These are phyloP conservation scores for Micrasema minimum DNA, from an alignment of 1,140 invertebrate genomes.

Conservation along the genomic window DNA sequence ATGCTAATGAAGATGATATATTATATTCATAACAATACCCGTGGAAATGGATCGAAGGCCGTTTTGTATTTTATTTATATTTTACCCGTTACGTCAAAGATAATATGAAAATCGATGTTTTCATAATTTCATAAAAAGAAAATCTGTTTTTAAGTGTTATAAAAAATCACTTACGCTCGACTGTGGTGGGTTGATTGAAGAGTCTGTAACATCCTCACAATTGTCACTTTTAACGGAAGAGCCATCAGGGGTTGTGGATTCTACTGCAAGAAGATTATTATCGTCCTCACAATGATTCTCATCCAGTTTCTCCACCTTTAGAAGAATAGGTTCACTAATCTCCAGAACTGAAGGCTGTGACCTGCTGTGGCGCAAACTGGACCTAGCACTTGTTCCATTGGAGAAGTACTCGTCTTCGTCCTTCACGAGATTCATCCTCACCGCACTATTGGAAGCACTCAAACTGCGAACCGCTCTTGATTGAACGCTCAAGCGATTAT, in stretches of 20 bases:
- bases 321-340: constrained; percentile 46
- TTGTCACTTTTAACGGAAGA: constrained; percentile 29
- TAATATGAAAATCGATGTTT: too few species aligned
- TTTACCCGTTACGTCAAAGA: too few species aligned
- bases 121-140: too few species aligned
- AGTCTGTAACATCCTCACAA: constrained; percentile 20
- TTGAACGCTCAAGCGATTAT: constrained; percentile 23
- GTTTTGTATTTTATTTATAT: too few species aligned
- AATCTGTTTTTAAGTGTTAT: too few species aligned
- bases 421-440: constrained; percentile 34
- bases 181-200: constrained; percentile 1
- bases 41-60: too few species aligned
- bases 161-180: constrained; percentile 14
- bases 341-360: constrained; percentile 48
- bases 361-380: constrained; percentile 42
- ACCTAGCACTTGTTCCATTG: background rate
- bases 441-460: constrained; percentile 47
- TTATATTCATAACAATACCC: too few species aligned
- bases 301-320: constrained; percentile 44
- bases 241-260: constrained; percentile 38
- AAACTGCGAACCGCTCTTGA: constrained; percentile 30
- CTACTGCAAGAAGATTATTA: constrained; percentile 6
- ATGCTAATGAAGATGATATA: too few species aligned
- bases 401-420: constrained; percentile 32
- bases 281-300: constrained; percentile 35